Evolutionary conservation across 1,140 invertebrate genomes (phyloP).

Genomic region (Drosophila bocki): DNA sequence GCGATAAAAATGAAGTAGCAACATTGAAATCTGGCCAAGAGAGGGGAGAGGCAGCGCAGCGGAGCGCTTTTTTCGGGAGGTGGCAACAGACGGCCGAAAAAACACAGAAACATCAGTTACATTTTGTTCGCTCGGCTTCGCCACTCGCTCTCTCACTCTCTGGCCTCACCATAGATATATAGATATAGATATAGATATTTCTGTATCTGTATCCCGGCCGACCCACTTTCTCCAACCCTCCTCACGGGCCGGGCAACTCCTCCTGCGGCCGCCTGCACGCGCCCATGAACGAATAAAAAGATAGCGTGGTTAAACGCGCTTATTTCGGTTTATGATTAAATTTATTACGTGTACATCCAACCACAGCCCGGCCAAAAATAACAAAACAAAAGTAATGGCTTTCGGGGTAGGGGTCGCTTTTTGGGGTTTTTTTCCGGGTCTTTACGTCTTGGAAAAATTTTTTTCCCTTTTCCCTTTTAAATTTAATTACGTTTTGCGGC

Average conservation of each 20-base stretch:
- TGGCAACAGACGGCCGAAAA: conserved; percentile 58
- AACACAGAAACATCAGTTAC: conserved; percentile 80
- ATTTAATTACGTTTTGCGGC: conserved; percentile 64
- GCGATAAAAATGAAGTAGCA: conserved; percentile 82
- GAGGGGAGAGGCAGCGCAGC: conserved; percentile 9
- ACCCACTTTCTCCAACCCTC: conserved; percentile 13
- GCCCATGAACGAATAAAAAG: conserved; percentile 66
- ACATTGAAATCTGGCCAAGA: conserved; percentile 72
- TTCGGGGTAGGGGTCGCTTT: conserved; percentile 4
- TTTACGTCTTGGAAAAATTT: conserved; percentile 22
- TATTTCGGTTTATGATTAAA: conserved; percentile 83
- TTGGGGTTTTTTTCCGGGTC: conserved; percentile 4
- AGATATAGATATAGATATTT: conserved; percentile 33
- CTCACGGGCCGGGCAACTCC: conserved; percentile 10
- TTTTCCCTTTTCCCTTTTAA: conserved; percentile 37
- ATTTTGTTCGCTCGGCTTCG: conserved; percentile 64
- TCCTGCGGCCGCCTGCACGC: conserved; percentile 29
- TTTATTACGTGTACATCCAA: conserved; percentile 79
- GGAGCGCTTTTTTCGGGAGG: conserved; percentile 22
- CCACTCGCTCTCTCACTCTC: conserved; percentile 27
- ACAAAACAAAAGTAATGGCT: conserved; percentile 33
- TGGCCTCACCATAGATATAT: conserved; percentile 7
- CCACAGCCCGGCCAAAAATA: conserved; percentile 56
- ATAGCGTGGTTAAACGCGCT: conserved; percentile 82
- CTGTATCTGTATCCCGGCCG: conserved; percentile 43